These are phyloP conservation scores for Corythornis vintsioides DNA, from an alignment of 2,113 vertebrate genomes.

Conservation along the genomic window DNA sequence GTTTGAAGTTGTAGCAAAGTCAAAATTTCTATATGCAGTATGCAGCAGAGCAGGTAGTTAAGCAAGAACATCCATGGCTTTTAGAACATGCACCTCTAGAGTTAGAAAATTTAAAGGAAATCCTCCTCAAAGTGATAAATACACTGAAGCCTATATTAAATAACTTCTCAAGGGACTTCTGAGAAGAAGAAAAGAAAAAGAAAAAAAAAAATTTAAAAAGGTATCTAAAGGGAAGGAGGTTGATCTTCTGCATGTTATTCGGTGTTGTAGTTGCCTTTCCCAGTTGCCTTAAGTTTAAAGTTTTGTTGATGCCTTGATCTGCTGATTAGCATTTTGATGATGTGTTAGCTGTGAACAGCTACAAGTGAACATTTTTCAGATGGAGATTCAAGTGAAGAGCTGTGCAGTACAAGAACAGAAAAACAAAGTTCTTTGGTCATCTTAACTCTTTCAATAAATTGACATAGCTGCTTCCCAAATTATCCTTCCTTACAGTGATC, in stretches of 20 bases:
- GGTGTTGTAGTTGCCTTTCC: neutral
- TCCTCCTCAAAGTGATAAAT: slow-evolving; percentile 27
- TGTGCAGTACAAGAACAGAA: neutral
- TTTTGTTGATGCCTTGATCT: neutral
- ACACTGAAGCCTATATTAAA: slow-evolving; percentile 9
- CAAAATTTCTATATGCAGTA: neutral
- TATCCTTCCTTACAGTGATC: neutral
- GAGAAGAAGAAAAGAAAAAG: neutral
- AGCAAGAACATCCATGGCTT: neutral
- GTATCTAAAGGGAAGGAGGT: neutral
- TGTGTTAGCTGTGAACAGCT: neutral
- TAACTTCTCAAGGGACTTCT: neutral
- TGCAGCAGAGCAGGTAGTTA: neutral
- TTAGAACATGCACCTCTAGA: neutral
- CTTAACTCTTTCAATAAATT: neutral
- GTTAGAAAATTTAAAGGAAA: slow-evolving; percentile 32
- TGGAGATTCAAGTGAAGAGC: neutral
- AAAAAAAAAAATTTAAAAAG: neutral
- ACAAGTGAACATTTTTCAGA: neutral
- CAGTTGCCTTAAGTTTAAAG: neutral
- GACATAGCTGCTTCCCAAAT: neutral
- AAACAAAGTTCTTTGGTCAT: neutral
- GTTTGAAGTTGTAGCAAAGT: neutral
- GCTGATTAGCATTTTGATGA: slow-evolving; percentile 9
- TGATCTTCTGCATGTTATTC: neutral